These are phyloP conservation scores for Rachycentron canadum DNA, from an alignment of 2,797 vertebrate genomes.

Conservation along the genomic window DNA sequence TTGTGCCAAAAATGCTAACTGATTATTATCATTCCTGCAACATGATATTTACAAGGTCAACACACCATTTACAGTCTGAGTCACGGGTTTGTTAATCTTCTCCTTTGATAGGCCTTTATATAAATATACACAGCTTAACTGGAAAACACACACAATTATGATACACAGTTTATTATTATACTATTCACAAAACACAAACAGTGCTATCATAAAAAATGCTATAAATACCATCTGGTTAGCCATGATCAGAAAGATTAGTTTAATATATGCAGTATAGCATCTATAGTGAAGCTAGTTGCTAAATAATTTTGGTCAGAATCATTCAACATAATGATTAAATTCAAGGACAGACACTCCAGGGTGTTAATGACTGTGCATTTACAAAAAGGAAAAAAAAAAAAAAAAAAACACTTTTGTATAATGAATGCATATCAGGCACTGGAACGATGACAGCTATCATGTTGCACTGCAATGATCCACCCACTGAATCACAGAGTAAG, in stretches of 20 bases:
- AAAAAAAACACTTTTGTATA: background rate
- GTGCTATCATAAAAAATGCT: too few relatives aligned
- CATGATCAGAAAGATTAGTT: background rate
- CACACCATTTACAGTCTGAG: too few relatives aligned
- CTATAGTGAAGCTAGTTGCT: background rate
- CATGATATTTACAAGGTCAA: too few relatives aligned
- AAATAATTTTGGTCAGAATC: conserved; percentile 2
- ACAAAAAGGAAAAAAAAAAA: background rate
- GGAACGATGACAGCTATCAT: conserved; percentile 10
- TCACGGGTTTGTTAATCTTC: too few relatives aligned
- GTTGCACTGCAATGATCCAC: conserved; percentile 13
- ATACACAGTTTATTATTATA: too few relatives aligned
- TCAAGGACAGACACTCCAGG: background rate
- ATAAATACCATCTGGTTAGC: background rate
- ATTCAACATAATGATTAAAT: conserved; percentile 8
- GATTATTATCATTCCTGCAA: too few relatives aligned
- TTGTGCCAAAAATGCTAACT: too few relatives aligned
- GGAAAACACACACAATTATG: too few relatives aligned
- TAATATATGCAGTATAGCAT: background rate
- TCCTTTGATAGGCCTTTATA: too few relatives aligned
- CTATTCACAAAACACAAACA: background rate
- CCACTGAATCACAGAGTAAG: conserved; percentile 5
- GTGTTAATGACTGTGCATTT: conserved; percentile 2
- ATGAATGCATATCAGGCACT: conserved; percentile 22
- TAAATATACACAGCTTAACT: too few relatives aligned